These are phyloP conservation scores for Megalops atlanticus DNA, from an alignment of 2,113 vertebrate genomes.

Conservation along the genomic window DNA sequence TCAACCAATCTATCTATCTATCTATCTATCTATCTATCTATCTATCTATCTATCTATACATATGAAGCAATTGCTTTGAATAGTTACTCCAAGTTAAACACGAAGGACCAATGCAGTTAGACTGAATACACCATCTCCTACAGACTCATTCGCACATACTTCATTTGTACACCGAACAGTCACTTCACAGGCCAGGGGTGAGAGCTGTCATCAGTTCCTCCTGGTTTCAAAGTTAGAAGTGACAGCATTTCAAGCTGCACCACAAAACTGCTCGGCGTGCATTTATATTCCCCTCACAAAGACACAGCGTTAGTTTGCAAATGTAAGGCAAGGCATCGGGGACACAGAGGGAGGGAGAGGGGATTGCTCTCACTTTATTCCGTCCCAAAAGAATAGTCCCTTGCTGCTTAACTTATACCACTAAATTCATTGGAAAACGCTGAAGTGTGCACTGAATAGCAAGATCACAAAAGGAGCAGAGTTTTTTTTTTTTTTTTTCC, in stretches of 20 bases:
- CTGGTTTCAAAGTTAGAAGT: constrained; percentile 8
- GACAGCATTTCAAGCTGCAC: neutral
- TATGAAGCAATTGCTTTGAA: too few species aligned
- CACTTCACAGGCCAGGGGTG: constrained; percentile 11
- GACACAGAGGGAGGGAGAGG: neutral
- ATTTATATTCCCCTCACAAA: constrained; percentile 23
- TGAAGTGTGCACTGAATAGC: constrained; percentile 8
- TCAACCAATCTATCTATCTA: too few species aligned
- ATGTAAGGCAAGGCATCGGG: constrained; percentile 22
- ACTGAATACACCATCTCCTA: neutral
- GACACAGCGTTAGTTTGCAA: constrained; percentile 25
- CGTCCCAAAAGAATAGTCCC: constrained; percentile 20
- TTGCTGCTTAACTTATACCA: constrained; percentile 9
- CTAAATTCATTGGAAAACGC: constrained; percentile 16
- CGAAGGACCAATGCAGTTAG: too few species aligned
- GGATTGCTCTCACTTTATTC: neutral
- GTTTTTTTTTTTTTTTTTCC: too few species aligned
- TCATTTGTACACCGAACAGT: constrained; percentile 12
- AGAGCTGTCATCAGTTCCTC: constrained; percentile 6
- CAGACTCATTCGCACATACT: neutral
- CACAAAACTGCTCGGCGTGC: neutral
- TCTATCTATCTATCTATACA: too few species aligned
- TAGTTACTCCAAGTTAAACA: too few species aligned
- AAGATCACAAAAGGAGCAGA: constrained; percentile 20
- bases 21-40: too few species aligned